Conservation (phyloP, 2,113 vertebrate genomes). For the Neotoma lepida region DNA sequence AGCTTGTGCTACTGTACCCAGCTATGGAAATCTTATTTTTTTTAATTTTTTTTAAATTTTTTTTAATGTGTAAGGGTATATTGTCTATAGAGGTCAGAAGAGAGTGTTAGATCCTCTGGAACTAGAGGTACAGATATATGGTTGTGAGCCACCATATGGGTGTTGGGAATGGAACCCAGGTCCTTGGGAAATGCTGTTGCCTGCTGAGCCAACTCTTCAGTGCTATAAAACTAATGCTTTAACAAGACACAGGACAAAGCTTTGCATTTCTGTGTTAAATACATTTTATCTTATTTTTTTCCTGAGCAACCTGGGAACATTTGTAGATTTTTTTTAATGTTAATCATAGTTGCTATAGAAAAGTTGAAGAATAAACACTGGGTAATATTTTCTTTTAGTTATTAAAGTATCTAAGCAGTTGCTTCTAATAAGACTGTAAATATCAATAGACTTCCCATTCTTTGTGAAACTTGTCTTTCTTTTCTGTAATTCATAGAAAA, state of each 20-base stretch:
- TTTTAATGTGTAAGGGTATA: background rate
- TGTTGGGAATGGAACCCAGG: background rate
- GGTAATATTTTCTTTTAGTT: slow-evolving; percentile 37
- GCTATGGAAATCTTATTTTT: background rate
- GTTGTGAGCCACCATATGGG: background rate
- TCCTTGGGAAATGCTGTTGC: background rate
- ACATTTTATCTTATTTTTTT: background rate
- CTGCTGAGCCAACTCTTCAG: background rate
- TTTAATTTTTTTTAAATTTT: background rate
- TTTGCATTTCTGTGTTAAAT: background rate
- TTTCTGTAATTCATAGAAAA: background rate
- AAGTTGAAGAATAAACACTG: background rate
- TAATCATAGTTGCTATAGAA: background rate
- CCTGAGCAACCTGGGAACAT: slow-evolving; percentile 30
- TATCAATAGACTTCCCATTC: background rate
- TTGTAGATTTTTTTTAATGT: background rate
- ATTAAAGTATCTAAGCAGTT: slow-evolving; percentile 10
- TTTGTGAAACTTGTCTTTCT: background rate
- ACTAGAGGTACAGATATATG: background rate
- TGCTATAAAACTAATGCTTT: background rate
- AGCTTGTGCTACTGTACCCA: background rate
- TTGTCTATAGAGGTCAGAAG: background rate
- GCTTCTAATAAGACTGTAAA: background rate
- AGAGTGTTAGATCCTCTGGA: background rate
- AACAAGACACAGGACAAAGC: background rate